Evolutionary conservation across 2,113 vertebrate species (phyloP), one percentile per base, ranked within the genome.

Genomic region (Cinclus mexicanus): DNA sequence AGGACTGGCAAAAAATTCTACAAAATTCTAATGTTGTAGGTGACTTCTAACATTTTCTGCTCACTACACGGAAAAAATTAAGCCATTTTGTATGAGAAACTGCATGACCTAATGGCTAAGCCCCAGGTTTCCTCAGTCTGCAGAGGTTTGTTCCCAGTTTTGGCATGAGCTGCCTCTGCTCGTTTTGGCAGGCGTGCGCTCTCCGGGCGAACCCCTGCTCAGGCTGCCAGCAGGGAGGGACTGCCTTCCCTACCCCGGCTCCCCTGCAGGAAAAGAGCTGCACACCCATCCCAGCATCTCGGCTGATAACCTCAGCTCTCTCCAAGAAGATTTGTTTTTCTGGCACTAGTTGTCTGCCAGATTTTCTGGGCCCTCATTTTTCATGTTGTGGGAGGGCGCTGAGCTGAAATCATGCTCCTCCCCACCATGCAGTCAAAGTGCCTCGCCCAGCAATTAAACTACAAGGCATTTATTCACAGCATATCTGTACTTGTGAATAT

Each of bases 401-500:
- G 86, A 89, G 71, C 86, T 90, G 83, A 83, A 92, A 92, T 91
- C 83, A 1, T 56, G 79, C 93, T 93, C 68, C 86, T 94, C 91
- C 83, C 83, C 1, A 1, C 68, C 11, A 0, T 33, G 59, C 88
- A 95, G 95, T 71, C 91, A 49, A 69, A 92, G 76, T 81, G 85
- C 79, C 88, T 92, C 5, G 0, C 79, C 94, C 5, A 4, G 77
- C 92, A 92, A 41, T 92, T 86, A 93, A 93, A 83, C 68, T 92
- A 63, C 26, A 71, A 88, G 83, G 72, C 94, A 69, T 92, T 96
- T 96, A 90, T 94, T 94, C 90, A 67, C 91, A 91, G 79, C 18
- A 1, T 91, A 91, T 88, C 85, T 91, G 90, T 90, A 88, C 92
- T 96, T 89, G 88, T 87, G 90, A 91, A 85, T 94, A 69, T 91